Percentiles rank a stretch among this genome's conserved stretches.
These are phyloP conservation scores for Drosophila miranda DNA, from an alignment of 1,140 invertebrate genomes.

Conservation along the genomic window DNA sequence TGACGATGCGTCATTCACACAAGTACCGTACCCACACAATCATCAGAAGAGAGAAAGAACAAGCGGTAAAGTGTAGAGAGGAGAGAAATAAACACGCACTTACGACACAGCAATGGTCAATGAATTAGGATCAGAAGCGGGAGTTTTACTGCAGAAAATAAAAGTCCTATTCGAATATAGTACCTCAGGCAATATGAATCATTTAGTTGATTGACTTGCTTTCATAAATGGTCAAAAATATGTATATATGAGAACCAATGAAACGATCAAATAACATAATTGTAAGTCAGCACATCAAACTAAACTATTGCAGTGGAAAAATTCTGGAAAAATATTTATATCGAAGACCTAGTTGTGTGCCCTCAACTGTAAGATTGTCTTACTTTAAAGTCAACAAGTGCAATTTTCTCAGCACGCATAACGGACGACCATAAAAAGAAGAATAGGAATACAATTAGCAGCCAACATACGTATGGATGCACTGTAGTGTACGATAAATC, in stretches of 20 bases:
- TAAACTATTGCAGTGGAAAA: too few relatives aligned
- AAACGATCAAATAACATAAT: not conserved
- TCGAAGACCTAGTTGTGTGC: slow-evolving; percentile 8
- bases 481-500: slow-evolving; percentile 5
- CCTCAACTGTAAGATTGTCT: slow-evolving; percentile 25
- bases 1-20: slow-evolving; percentile 76
- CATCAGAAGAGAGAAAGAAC: slow-evolving; percentile 35
- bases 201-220: not conserved
- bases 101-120: slow-evolving; percentile 24
- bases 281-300: too few relatives aligned
- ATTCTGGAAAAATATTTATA: too few relatives aligned
- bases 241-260: too few relatives aligned
- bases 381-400: slow-evolving; percentile 57
- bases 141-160: not conserved
- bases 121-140: slow-evolving; percentile 6
- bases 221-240: not conserved
- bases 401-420: slow-evolving; percentile 37
- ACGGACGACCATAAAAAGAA: slow-evolving; percentile 7
- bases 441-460: slow-evolving; percentile 27
- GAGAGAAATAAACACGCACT: slow-evolving; percentile 14
- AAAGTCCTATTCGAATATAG: too few relatives aligned
- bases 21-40: slow-evolving; percentile 29
- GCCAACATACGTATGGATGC: slow-evolving; percentile 3
- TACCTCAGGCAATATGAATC: not conserved
- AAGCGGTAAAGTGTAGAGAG: slow-evolving; percentile 24